Base-by-base conservation (phyloP, 2,888 invertebrate species). In the Eurytoma adleriae region DNA sequence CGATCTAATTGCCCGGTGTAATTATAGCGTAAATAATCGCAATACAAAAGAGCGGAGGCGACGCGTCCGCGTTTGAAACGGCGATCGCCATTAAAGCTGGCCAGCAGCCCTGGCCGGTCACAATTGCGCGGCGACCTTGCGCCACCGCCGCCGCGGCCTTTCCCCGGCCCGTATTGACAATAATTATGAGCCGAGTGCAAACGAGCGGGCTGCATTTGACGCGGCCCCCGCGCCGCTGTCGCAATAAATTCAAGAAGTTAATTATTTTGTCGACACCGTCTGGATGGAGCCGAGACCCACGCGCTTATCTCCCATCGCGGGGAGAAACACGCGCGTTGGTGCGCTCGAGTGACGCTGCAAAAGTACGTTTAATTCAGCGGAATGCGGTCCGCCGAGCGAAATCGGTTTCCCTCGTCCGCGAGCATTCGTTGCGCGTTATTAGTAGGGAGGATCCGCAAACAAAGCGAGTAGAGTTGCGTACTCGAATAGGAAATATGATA, bases 11-110 rank as follows among this genome's bases (percentile, higher is more conserved):
- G 61, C 57, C 2, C 48, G 48, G 18, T 30, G 40, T 68, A 61
- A 75, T 75, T 59, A 68, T 75, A 48, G 30, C 48, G 30, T 77
- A 77, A 70, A 77, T 70, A 77, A 77, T 77, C 13, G 50, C 27
- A 4, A 14, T 0, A 69, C 69, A 67, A 69, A 77, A 62, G 69
- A 52, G 69, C 20, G n/a, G 30, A n/a, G 5, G 54, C n/a, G 14
- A 3, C 54, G 0, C 7, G 40, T 10, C 40, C 40, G 10, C 7
- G 40, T 54, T 18, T 24, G 5, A 13, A 16, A 61, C 27, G 16
- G 18, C 40, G 48, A n/a, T 48, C 30, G 64, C 12, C 64, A 18
- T 64, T 48, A 64, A 64, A 64, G 54, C 12, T 48, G 12, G 18
- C 3, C 40, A 2, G 24, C 24, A 24, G 24, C 24, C 64, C 13